Evolutionary conservation across 2,113 vertebrate species (phyloP).

Genomic region (Ivindomyrus marchei): DNA sequence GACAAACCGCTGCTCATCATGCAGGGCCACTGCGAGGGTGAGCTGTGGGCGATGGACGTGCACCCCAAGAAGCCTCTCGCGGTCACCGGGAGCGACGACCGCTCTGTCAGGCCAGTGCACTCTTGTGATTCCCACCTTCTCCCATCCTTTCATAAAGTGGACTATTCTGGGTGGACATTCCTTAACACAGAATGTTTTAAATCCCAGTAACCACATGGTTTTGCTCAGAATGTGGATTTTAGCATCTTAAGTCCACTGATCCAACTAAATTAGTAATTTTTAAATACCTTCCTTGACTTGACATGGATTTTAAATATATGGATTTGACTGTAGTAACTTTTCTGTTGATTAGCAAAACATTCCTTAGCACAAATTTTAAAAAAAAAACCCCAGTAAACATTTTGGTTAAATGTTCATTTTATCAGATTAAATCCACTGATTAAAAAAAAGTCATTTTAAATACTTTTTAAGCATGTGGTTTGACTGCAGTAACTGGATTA

Average conservation of each 20-base stretch:
- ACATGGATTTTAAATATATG: background rate
- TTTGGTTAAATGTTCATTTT: background rate
- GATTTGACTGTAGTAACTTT: background rate
- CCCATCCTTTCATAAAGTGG: background rate
- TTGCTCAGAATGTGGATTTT: background rate
- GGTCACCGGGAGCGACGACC: conserved; percentile 89
- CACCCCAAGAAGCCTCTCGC: conserved; percentile 91
- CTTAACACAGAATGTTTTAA: background rate
- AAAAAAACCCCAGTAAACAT: background rate
- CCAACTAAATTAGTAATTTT: background rate
- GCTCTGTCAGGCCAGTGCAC: conserved; percentile 76
- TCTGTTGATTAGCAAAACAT: background rate
- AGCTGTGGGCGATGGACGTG: conserved; percentile 89
- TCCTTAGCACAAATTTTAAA: background rate
- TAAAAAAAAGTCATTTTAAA: background rate
- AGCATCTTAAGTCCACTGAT: background rate
- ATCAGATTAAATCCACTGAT: background rate
- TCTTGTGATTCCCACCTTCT: background rate
- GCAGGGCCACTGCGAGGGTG: conserved; percentile 94
- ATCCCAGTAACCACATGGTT: background rate
- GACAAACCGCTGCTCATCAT: conserved; percentile 91
- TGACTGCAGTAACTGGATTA: background rate
- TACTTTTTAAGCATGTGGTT: background rate
- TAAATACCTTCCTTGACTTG: background rate
- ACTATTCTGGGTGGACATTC: background rate